Percentiles rank a stretch among this genome's conserved stretches.
Evolutionary conservation across 2,888 invertebrate species (phyloP).

Genomic region (Morinoia aosen): DNA sequence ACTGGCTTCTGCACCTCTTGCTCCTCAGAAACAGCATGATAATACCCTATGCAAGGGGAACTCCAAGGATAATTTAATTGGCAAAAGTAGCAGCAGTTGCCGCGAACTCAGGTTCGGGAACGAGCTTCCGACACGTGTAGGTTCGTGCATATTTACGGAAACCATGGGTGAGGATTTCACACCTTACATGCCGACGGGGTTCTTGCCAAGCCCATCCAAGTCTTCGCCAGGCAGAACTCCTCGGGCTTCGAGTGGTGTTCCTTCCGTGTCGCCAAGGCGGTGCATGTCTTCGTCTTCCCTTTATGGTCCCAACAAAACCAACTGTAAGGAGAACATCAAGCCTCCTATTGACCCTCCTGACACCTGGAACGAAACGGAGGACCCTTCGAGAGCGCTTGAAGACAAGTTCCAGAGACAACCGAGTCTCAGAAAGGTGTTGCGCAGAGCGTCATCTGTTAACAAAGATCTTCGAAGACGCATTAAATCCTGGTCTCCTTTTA

Average conservation of each 20-base stretch:
- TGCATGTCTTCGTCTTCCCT: constrained; percentile 27
- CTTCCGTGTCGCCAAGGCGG: background rate
- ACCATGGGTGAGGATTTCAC: constrained; percentile 58
- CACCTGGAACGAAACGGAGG: background rate
- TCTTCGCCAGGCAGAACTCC: constrained; percentile 47
- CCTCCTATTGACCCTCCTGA: background rate
- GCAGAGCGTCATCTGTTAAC: constrained; percentile 36
- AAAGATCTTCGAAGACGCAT: constrained; percentile 47
- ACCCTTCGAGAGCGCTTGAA: background rate
- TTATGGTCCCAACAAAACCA: background rate
- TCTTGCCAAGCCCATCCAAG: constrained; percentile 41
- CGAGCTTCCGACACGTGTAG: constrained; percentile 41
- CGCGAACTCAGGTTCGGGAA: constrained; percentile 33
- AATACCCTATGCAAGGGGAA: background rate
- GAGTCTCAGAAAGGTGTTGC: constrained; percentile 30
- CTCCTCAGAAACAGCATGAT: background rate
- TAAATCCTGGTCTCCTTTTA: constrained; percentile 53
- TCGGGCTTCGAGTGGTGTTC: background rate
- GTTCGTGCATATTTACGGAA: constrained; percentile 60
- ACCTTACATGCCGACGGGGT: constrained; percentile 54
- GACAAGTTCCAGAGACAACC: constrained; percentile 25
- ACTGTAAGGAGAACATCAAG: constrained; percentile 31
- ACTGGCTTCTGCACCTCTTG: constrained; percentile 28
- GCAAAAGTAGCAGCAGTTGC: background rate
- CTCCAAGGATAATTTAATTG: background rate